Conservation (phyloP, 2,113 vertebrate species). For the Xenus cinereus region DNA sequence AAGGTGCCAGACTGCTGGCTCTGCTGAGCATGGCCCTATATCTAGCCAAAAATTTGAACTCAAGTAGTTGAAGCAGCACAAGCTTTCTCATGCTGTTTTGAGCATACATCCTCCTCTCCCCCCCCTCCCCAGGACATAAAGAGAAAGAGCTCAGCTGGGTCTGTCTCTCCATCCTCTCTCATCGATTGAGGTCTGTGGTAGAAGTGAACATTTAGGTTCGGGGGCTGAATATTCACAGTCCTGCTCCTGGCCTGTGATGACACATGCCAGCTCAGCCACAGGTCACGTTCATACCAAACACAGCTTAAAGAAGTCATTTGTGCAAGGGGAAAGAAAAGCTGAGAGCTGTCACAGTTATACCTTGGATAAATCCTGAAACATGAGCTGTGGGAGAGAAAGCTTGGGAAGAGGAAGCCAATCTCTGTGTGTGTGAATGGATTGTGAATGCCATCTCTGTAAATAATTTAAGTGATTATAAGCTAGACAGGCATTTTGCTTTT, state of each 20-base stretch:
- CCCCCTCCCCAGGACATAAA: neutral
- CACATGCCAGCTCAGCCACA: neutral
- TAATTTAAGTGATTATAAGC: neutral
- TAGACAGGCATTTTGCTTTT: neutral
- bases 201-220: neutral
- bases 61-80: neutral
- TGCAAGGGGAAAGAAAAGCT: neutral
- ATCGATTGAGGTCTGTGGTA: neutral
- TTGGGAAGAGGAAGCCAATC: neutral
- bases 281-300: neutral
- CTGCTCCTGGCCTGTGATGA: neutral
- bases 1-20: neutral
- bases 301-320: neutral
- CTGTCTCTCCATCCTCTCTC: neutral
- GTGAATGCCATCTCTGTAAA: neutral
- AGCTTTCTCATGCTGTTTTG: neutral
- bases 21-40: fast-evolving
- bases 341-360: neutral
- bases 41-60: neutral
- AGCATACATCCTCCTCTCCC: neutral
- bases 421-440: neutral
- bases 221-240: neutral
- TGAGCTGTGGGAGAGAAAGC: neutral
- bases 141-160: neutral
- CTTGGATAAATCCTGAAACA: neutral